Conservation (phyloP, 2,113 vertebrate species). For the Vulpes ferrilata region DNA sequence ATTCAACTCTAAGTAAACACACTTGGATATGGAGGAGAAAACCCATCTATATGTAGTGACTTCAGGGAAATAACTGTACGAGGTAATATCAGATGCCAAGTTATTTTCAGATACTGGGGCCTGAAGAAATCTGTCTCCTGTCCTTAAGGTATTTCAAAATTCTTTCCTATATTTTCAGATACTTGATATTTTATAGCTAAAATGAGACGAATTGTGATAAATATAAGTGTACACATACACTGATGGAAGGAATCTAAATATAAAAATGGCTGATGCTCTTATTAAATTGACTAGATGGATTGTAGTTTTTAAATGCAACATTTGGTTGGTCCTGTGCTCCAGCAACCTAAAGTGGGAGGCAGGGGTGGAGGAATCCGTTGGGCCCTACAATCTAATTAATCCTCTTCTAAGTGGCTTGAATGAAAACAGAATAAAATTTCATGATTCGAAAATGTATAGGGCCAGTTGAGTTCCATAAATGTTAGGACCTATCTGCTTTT, state of each 20-base stretch:
- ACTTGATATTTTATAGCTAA: not conserved
- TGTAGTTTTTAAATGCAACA: not conserved
- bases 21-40: not conserved
- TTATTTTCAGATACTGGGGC: slow-evolving; percentile 34
- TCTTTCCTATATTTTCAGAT: not conserved
- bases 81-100: not conserved
- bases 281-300: not conserved
- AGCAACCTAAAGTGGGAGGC: not conserved
- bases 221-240: not conserved
- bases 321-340: not conserved
- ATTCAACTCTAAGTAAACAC: slow-evolving; percentile 14
- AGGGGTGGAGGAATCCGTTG: not conserved
- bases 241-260: not conserved
- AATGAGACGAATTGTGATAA: not conserved
- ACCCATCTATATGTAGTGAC: not conserved
- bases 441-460: not conserved
- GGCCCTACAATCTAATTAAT: not conserved
- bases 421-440: not conserved
- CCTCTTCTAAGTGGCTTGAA: not conserved
- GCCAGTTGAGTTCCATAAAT: slow-evolving; percentile 4
- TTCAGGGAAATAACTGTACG: not conserved
- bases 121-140: not conserved
- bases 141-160: not conserved
- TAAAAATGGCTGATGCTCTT: not conserved
- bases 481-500: not conserved